These are phyloP conservation scores for Labroides dimidiatus DNA, from an alignment of 2,797 vertebrate species.

Conservation along the genomic window DNA sequence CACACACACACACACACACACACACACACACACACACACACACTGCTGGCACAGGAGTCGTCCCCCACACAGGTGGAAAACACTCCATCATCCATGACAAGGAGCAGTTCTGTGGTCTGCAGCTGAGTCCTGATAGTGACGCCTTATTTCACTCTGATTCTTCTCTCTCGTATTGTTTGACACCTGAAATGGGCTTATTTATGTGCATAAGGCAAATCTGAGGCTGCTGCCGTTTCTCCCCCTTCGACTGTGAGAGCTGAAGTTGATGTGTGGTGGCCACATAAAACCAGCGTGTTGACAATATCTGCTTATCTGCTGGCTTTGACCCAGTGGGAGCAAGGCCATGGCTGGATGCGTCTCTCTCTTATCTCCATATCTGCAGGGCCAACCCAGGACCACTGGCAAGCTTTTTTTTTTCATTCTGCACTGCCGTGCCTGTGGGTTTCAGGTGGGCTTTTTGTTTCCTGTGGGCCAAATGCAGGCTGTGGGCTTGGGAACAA, in stretches of 20 bases:
- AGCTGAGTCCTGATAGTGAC: constrained; percentile 62
- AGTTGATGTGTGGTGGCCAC: constrained; percentile 64
- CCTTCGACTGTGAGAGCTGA: constrained; percentile 35
- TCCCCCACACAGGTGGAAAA: constrained; percentile 29
- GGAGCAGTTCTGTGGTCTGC: constrained; percentile 57
- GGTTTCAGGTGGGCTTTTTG: constrained; percentile 77
- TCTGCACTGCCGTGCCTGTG: constrained; percentile 54
- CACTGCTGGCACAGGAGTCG: constrained; percentile 35
- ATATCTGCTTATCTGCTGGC: constrained; percentile 74
- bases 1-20: no score
- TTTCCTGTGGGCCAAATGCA: constrained; percentile 73
- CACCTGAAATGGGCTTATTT: constrained; percentile 58
- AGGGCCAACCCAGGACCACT: constrained; percentile 46
- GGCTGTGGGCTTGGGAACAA: constrained; percentile 82
- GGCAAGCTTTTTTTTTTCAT: constrained; percentile 43
- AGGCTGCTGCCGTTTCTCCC: constrained; percentile 40
- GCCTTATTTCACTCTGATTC: constrained; percentile 59
- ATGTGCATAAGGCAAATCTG: constrained; percentile 55
- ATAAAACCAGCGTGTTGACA: constrained; percentile 66
- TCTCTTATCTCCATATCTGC: constrained; percentile 76
- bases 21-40: constrained; percentile 5
- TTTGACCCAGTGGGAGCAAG: constrained; percentile 75
- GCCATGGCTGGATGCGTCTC: constrained; percentile 74
- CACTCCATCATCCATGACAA: constrained; percentile 30
- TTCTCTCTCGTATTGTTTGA: constrained; percentile 56